These are phyloP conservation scores for Argyrosomus regius DNA, from an alignment of 2,797 vertebrate genomes.

Conservation along the genomic window DNA sequence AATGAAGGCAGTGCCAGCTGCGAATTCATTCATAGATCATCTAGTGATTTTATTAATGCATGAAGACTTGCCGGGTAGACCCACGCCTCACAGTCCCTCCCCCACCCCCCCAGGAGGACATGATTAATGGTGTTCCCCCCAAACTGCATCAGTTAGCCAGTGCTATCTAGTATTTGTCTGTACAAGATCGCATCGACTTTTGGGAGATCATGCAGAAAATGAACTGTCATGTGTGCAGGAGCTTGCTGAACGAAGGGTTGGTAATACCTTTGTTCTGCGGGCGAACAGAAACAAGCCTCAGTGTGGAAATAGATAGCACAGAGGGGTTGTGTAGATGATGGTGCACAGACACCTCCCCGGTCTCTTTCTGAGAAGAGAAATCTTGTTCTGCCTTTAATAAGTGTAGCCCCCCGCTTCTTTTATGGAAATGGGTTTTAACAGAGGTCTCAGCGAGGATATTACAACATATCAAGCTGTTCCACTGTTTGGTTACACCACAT, in stretches of 20 bases:
- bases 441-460: slow-evolving; percentile 74
- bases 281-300: slow-evolving; percentile 65
- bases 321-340: slow-evolving; percentile 41
- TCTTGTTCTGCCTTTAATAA: slow-evolving; percentile 73
- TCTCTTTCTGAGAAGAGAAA: slow-evolving; percentile 56
- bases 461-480: slow-evolving; percentile 74
- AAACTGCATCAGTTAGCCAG: slow-evolving; percentile 83
- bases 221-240: slow-evolving; percentile 84
- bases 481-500: slow-evolving; percentile 72
- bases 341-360: slow-evolving; percentile 40
- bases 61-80: slow-evolving; percentile 73
- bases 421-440: slow-evolving; percentile 78
- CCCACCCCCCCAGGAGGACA: slow-evolving; percentile 55
- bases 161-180: slow-evolving; percentile 87
- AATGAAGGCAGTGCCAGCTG: slow-evolving; percentile 79
- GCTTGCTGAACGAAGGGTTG: slow-evolving; percentile 71
- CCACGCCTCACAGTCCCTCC: slow-evolving; percentile 21
- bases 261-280: slow-evolving; percentile 77
- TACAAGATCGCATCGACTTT: slow-evolving; percentile 86
- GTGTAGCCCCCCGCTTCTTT: slow-evolving; percentile 55
- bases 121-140: slow-evolving; percentile 83
- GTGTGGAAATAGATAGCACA: slow-evolving; percentile 56
- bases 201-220: slow-evolving; percentile 89
- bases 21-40: slow-evolving; percentile 84
- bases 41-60: slow-evolving; percentile 82